Conservation (phyloP, 2,797 vertebrate genomes). For the Hafferia zeledoni region DNA sequence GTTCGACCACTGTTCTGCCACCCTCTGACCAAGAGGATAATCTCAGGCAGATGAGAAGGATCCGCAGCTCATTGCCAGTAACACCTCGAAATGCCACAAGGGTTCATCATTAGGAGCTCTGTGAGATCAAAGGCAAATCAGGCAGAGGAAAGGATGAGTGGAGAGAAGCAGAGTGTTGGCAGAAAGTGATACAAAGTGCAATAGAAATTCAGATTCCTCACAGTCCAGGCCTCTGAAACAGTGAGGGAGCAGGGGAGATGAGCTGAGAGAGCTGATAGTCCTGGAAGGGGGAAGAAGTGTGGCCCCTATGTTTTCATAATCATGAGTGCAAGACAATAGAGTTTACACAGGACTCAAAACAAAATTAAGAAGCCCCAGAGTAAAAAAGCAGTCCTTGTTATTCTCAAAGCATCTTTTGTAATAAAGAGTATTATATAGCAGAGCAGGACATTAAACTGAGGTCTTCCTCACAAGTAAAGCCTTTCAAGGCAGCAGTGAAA, state of each 20-base stretch:
- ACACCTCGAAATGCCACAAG: background rate
- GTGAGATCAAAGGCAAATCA: background rate
- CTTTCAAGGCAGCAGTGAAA: background rate
- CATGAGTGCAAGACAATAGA: background rate
- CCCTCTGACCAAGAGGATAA: background rate
- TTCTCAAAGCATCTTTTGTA: background rate
- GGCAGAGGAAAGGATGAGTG: background rate
- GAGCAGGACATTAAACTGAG: background rate
- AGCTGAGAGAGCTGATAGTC: background rate
- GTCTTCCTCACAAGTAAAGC: background rate
- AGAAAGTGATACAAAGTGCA: background rate
- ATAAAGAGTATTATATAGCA: background rate
- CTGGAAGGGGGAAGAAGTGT: background rate
- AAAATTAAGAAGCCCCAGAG: background rate
- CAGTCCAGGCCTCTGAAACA: background rate
- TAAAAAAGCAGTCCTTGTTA: background rate
- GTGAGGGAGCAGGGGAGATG: rapidly evolving
- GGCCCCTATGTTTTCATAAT: background rate
- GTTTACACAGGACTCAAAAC: background rate
- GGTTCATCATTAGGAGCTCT: background rate
- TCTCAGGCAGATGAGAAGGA: background rate
- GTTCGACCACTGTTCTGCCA: background rate
- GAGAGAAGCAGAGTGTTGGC: background rate
- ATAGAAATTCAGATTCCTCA: background rate
- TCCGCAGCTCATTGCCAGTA: background rate